phyloP scores from a whole-genome alignment of 1,140 invertebrate genomes.

The Hermetia illucens region DNA sequence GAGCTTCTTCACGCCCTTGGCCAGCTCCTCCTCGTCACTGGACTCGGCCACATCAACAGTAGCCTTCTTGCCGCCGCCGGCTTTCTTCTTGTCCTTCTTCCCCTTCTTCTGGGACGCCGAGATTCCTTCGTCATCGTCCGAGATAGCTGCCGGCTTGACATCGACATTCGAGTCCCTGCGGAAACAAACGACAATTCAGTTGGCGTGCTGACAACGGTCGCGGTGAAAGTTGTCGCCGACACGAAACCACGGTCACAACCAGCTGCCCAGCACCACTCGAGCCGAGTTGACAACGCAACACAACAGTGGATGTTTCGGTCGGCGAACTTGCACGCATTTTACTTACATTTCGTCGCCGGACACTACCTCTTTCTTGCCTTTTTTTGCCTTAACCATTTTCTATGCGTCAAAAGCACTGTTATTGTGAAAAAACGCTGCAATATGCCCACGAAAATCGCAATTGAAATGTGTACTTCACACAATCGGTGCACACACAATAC shows the following conservation, averaged over 20 bases:
- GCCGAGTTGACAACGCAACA: slow-evolving; percentile 8
- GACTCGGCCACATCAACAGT: background rate
- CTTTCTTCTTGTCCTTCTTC: slow-evolving; percentile 15
- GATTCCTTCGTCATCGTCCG: slow-evolving; percentile 15
- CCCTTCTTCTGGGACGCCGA: slow-evolving; percentile 16
- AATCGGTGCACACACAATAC: background rate
- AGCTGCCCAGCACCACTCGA: background rate
- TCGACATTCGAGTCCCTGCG: slow-evolving; percentile 15
- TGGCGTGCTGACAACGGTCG: background rate
- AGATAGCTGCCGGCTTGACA: slow-evolving; percentile 1
- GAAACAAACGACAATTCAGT: background rate
- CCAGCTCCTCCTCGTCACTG: slow-evolving; percentile 2
- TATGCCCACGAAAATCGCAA: background rate
- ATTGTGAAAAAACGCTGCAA: background rate
- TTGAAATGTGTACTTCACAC: no score
- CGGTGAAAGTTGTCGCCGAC: background rate
- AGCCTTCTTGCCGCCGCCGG: background rate
- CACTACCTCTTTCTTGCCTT: slow-evolving; percentile 32
- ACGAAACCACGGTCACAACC: slow-evolving; percentile 1
- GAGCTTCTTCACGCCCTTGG: slow-evolving; percentile 26
- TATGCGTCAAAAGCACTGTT: background rate
- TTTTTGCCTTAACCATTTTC: slow-evolving; percentile 32
- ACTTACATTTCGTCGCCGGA: slow-evolving; percentile 28
- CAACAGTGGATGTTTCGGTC: no score
- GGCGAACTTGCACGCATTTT: background rate